Evolutionary conservation across 2,888 invertebrate genomes (phyloP).

Genomic region (Oscheius sp.): DNA sequence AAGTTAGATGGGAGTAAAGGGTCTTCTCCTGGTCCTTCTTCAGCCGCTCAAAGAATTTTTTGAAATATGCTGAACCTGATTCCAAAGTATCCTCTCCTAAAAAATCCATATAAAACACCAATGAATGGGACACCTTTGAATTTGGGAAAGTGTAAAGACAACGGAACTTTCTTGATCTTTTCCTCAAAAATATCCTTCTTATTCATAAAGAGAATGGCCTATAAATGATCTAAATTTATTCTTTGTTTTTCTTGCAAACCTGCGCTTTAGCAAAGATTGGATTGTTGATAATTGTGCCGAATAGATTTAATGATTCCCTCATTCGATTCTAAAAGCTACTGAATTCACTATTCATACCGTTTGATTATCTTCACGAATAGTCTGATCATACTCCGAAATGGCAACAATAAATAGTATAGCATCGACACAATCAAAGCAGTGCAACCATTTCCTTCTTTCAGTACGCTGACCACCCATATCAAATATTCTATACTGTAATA

Average conservation of each 20-base stretch:
- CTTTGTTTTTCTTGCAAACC: background rate
- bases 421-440: conserved; percentile 97
- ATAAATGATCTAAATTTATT: conserved; percentile 33
- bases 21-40: conserved; percentile 64
- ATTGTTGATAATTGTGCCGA: conserved; percentile 99
- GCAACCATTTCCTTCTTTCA: conserved; percentile 96
- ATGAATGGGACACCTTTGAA: conserved; percentile 45
- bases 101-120: conserved; percentile 9
- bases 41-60: conserved; percentile 54
- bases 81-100: conserved; percentile 58
- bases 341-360: conserved; percentile 78
- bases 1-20: conserved; percentile 64
- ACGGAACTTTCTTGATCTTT: conserved; percentile 56
- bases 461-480: conserved; percentile 98
- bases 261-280: conserved; percentile 83
- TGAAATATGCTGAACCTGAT: conserved; percentile 51
- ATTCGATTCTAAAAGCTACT: conserved; percentile 85
- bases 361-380: conserved; percentile 98
- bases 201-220: conserved; percentile 90
- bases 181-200: conserved; percentile 64
- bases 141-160: conserved; percentile 56
- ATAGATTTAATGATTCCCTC: conserved; percentile 98
- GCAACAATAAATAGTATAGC: conserved; percentile 91
- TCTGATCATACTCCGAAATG: conserved; percentile 99
- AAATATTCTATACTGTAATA: conserved; percentile 81